A percentile compares a stretch with the other conserved stretches of the same genome.
These are phyloP conservation scores for Drosophila stalkeri DNA, from an alignment of 2,888 invertebrate genomes.

Conservation along the genomic window DNA sequence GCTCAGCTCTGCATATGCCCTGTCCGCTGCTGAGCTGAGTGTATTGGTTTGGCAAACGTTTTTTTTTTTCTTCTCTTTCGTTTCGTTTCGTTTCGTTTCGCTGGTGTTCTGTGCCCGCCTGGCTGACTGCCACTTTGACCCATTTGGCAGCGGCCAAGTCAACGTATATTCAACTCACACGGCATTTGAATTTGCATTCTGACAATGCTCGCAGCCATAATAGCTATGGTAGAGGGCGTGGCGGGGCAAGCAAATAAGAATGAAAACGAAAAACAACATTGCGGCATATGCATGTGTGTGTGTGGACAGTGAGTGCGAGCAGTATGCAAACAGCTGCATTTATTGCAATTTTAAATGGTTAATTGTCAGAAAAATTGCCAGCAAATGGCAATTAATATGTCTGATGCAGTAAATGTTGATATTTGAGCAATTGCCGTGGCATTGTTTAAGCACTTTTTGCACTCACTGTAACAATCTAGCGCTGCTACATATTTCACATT, in stretches of 20 bases:
- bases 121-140: conserved; percentile 81
- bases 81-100: neutral
- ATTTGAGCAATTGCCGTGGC: neutral
- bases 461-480: conserved; percentile 31
- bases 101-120: conserved; percentile 56
- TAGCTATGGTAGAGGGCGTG: neutral
- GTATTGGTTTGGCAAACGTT: conserved; percentile 73
- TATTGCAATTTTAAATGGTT: conserved; percentile 40
- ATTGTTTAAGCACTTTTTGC: conserved; percentile 13
- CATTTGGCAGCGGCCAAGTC: conserved; percentile 72
- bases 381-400: conserved; percentile 13
- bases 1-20: conserved; percentile 25
- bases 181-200: conserved; percentile 64
- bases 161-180: conserved; percentile 63
- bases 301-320: conserved; percentile 40
- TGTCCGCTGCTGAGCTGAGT: conserved; percentile 19
- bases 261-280: conserved; percentile 50
- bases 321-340: conserved; percentile 39
- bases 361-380: conserved; percentile 27
- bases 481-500: conserved; percentile 27
- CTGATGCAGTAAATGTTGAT: neutral
- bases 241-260: conserved; percentile 41
- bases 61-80: conserved; percentile 18
- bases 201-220: conserved; percentile 15
- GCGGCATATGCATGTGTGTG: conserved; percentile 15